Conservation (phyloP, 2,113 vertebrate genomes). For the Alethe castanea region DNA sequence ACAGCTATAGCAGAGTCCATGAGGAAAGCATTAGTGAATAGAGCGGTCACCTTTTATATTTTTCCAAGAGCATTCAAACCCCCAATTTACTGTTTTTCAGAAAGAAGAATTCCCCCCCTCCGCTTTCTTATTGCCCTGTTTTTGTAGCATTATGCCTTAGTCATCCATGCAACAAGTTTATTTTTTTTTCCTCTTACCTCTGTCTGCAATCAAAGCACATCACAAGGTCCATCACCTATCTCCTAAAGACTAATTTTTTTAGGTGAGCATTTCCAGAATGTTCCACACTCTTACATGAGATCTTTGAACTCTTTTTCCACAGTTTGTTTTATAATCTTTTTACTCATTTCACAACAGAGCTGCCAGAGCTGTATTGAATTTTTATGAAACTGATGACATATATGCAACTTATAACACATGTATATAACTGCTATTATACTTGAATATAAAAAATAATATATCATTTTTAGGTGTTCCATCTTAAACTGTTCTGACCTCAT, state of each 20-base stretch:
- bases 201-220: neutral
- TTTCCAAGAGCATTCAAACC: conserved; percentile 10
- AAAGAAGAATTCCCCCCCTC: neutral
- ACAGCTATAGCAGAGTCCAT: neutral
- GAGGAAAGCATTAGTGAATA: neutral
- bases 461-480: neutral
- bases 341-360: neutral
- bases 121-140: neutral
- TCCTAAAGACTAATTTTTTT: neutral
- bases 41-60: neutral
- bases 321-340: neutral
- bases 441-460: neutral
- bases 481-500: conserved; percentile 55
- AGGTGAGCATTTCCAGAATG: neutral
- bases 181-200: conserved; percentile 3
- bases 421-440: neutral
- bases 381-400: neutral
- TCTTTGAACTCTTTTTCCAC: neutral
- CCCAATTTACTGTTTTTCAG: neutral
- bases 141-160: neutral
- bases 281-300: neutral
- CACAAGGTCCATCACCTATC: neutral
- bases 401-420: neutral
- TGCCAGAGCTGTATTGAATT: neutral
- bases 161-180: neutral